These are phyloP conservation scores for Tetraneura akinire DNA, from an alignment of 1,140 invertebrate genomes.

Conservation along the genomic window DNA sequence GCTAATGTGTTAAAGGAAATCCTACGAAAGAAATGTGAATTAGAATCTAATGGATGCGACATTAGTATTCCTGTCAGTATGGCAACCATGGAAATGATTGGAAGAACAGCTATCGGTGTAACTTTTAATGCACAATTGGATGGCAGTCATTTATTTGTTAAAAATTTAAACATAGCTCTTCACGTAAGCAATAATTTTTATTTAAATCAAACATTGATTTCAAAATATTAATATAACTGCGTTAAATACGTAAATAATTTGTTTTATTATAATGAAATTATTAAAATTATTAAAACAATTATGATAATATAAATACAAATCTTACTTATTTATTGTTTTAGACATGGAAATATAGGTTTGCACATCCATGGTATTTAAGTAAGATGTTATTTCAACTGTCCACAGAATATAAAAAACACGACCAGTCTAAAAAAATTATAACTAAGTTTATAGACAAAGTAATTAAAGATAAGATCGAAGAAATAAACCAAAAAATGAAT, in stretches of 20 bases:
- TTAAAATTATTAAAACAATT: no score
- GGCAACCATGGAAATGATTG: conserved; percentile 42
- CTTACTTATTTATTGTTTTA: neutral
- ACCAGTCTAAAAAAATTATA: conserved; percentile 21
- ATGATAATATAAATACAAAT: neutral
- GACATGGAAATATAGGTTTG: conserved; percentile 29
- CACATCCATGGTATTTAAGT: conserved; percentile 34
- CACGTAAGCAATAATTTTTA: neutral
- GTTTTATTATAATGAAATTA: no score
- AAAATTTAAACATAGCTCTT: neutral
- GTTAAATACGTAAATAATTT: no score
- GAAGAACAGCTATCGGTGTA: conserved; percentile 14
- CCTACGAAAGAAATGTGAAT: neutral
- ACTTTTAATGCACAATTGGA: conserved; percentile 21
- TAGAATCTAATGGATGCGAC: conserved; percentile 3
- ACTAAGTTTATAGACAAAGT: conserved; percentile 10
- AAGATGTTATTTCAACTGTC: conserved; percentile 19
- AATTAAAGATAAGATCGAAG: neutral
- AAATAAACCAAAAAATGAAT: neutral
- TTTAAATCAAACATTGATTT: no score
- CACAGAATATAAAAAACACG: neutral
- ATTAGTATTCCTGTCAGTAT: conserved; percentile 3
- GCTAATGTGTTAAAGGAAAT: neutral
- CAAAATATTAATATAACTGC: no score
- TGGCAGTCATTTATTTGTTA: neutral